These are phyloP conservation scores for Bombus soroeensis DNA, from an alignment of 1,140 invertebrate genomes.

Conservation along the genomic window DNA sequence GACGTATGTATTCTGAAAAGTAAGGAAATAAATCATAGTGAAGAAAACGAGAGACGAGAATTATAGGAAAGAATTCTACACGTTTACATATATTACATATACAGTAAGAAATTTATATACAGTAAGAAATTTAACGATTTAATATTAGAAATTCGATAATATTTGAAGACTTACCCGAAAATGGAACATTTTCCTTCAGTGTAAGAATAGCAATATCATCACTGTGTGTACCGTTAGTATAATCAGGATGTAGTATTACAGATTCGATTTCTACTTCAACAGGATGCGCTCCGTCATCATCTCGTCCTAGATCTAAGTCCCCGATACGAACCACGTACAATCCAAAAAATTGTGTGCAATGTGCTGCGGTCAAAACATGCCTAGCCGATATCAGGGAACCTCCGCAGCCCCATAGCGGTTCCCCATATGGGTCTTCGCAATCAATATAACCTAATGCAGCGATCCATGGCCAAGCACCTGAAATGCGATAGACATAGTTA, in stretches of 20 bases:
- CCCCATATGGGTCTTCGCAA: not conserved
- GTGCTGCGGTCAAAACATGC: too few species aligned
- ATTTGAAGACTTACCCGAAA: constrained; percentile 82
- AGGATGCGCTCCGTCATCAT: constrained; percentile 85
- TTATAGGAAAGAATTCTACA: not conserved
- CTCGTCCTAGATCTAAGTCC: constrained; percentile 87
- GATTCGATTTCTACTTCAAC: constrained; percentile 85
- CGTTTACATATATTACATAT: too few species aligned
- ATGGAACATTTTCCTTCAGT: constrained; percentile 84
- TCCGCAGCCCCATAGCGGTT: constrained; percentile 87
- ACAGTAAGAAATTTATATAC: too few species aligned
- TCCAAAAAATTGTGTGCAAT: constrained; percentile 78
- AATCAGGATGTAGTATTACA: constrained; percentile 87
- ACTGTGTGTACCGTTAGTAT: constrained; percentile 84
- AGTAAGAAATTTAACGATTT: too few species aligned
- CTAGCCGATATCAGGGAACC: too few species aligned
- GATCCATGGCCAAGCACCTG: constrained; percentile 76
- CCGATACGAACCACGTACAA: constrained; percentile 87
- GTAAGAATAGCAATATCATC: constrained; percentile 91
- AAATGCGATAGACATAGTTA: not conserved
- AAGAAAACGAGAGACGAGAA: not conserved
- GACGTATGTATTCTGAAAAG: constrained; percentile 71
- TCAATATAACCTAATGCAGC: constrained; percentile 66
- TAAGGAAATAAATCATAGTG: not conserved
- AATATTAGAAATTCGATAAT: not conserved